These are phyloP conservation scores for Calyptommatus sinebrachiatus DNA, from an alignment of 2,113 vertebrate genomes.

Conservation along the genomic window DNA sequence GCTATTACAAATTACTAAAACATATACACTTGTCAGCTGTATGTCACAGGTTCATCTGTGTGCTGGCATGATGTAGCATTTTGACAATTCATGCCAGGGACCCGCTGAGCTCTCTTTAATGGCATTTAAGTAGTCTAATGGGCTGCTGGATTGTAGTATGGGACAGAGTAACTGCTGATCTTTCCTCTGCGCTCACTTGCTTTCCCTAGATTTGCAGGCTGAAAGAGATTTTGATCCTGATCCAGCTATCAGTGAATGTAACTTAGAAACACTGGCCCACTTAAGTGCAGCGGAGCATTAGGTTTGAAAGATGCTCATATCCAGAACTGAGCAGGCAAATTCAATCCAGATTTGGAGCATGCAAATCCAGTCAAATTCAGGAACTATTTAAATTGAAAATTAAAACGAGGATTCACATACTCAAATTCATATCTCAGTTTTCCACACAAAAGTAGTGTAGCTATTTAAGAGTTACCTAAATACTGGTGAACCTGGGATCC, in stretches of 20 bases:
- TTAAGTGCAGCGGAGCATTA: background rate
- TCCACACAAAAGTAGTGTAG: no score
- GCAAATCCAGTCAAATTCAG: background rate
- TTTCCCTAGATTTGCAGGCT: background rate
- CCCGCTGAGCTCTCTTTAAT: background rate
- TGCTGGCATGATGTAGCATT: background rate
- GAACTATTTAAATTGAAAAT: background rate
- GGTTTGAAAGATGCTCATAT: background rate
- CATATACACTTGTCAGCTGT: background rate
- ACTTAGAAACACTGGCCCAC: background rate
- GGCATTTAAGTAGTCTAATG: background rate
- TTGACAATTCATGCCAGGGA: background rate
- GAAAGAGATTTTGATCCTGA: background rate
- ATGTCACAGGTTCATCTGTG: background rate
- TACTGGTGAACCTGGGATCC: no score
- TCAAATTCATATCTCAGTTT: no score
- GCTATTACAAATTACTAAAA: background rate
- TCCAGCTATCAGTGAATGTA: background rate
- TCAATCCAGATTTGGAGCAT: background rate
- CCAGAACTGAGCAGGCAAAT: background rate
- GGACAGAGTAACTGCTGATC: background rate
- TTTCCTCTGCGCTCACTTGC: background rate
- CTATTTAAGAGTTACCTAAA: no score
- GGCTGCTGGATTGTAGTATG: background rate
- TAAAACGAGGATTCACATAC: no score